These are phyloP conservation scores for Drosophila phalerata DNA, from an alignment of 2,888 invertebrate genomes.

Conservation along the genomic window DNA sequence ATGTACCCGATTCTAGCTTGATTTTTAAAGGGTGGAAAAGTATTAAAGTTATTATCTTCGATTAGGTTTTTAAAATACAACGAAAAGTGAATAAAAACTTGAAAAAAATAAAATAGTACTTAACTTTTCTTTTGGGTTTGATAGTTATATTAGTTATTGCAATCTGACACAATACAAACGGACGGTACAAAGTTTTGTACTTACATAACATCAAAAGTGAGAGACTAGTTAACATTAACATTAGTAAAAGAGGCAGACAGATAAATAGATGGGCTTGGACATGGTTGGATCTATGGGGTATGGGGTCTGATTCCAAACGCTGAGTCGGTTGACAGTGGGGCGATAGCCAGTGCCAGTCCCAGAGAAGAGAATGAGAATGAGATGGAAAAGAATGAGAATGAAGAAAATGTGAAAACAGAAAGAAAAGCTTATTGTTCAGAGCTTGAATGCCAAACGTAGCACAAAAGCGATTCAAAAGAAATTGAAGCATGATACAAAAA, in stretches of 20 bases:
- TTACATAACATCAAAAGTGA: background rate
- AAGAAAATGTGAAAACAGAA: conserved; percentile 39
- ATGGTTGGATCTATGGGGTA: background rate
- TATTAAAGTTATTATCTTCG: too few relatives aligned
- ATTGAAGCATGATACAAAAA: conserved; percentile 56
- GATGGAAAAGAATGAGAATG: background rate
- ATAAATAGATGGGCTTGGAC: background rate
- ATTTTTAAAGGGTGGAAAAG: background rate
- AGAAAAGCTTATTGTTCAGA: conserved; percentile 69
- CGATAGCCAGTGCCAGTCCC: background rate
- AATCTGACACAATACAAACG: background rate
- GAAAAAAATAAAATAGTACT: too few relatives aligned
- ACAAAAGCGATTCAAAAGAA: conserved; percentile 71
- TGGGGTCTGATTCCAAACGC: background rate
- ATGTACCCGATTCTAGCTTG: too few relatives aligned
- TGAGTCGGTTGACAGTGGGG: background rate
- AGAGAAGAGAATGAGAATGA: background rate
- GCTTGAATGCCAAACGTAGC: conserved; percentile 60
- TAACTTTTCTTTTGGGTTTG: too few relatives aligned
- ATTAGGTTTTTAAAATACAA: too few relatives aligned
- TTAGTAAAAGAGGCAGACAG: background rate
- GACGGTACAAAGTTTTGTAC: background rate
- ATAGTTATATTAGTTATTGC: background rate
- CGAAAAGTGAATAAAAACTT: too few relatives aligned
- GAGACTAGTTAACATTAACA: conserved; percentile 2